phyloP scores from a whole-genome alignment of 2,113 vertebrate species.

The Panthera leo region DNA sequence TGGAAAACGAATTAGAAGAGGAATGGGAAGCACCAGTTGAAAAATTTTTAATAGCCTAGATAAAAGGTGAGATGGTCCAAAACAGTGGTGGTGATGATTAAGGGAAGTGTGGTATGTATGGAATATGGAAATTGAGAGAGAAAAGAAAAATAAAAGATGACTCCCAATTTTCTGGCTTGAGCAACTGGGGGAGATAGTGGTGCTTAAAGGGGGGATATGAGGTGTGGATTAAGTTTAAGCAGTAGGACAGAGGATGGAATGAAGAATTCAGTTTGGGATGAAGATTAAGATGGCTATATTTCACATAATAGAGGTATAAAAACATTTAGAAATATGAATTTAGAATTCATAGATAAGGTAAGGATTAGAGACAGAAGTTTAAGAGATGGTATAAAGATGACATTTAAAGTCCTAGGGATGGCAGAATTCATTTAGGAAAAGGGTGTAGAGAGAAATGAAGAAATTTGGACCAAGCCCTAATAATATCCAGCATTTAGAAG shows the following conservation, averaged over 20 bases:
- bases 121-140: background rate
- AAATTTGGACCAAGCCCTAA: background rate
- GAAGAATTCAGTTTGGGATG: background rate
- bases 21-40: background rate
- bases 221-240: background rate
- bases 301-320: background rate
- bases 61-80: background rate
- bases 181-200: background rate
- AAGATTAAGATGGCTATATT: background rate
- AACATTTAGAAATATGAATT: background rate
- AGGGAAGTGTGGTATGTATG: background rate
- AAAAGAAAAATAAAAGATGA: background rate
- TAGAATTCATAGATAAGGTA: background rate
- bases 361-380: background rate
- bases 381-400: background rate
- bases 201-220: background rate
- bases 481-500: background rate
- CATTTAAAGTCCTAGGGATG: background rate
- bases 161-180: background rate
- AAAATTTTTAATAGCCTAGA: background rate
- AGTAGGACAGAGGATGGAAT: background rate
- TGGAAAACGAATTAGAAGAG: background rate
- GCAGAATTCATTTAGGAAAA: background rate
- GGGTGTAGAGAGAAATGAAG: background rate
- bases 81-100: background rate